Evolutionary conservation across 2,888 invertebrate genomes (phyloP), one percentile per base, ranked within the genome.

Genomic region (Noctuana brunneofusca): DNA sequence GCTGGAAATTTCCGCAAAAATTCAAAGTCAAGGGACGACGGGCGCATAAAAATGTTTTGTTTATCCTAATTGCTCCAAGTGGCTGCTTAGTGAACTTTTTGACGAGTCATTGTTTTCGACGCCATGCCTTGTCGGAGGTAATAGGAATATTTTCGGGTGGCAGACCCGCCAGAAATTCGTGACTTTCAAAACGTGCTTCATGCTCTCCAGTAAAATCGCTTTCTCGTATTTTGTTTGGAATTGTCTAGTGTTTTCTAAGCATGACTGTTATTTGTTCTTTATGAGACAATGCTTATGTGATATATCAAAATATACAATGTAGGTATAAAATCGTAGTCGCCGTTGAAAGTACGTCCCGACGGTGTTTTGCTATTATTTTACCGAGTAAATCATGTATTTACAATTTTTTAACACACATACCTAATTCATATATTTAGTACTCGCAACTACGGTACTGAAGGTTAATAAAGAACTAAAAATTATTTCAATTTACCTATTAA

Each of bases 41-140:
- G 76, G 72, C 75, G 81, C 81, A 83, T 87, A 88, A 90, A 88
- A 89, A 86, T 89, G 88, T 87, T 89, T 90, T 89, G 90, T 90
- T 90, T 88, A 80, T 84, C 81, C 84, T 89, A 89, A 90, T 89
- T 87, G 90, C 83, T 84, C 73, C 76, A 85, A 91, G 89, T 90
- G 87, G 87, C 86, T 89, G 87, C 82, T 89, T 86, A 85, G 83
- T 73, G 71, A 68, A 83, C 75, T 81, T 87, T 88, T 74, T 78
- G 79, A 76, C 85, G 68, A 89, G 87, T 90, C 90, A 91, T 88
- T 89, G 90, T 90, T 90, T 89, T 86, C 86, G 84, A 85, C 83
- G 80, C 80, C 81, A 68, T 54, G 54, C 49, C 63, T 55, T 79
- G 75, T 73, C 72, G 75, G 73, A 72, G 75, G 80, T 87, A 84